phyloP scores from a whole-genome alignment of 2,113 vertebrate species.

The Stegostoma tigrinum region DNA sequence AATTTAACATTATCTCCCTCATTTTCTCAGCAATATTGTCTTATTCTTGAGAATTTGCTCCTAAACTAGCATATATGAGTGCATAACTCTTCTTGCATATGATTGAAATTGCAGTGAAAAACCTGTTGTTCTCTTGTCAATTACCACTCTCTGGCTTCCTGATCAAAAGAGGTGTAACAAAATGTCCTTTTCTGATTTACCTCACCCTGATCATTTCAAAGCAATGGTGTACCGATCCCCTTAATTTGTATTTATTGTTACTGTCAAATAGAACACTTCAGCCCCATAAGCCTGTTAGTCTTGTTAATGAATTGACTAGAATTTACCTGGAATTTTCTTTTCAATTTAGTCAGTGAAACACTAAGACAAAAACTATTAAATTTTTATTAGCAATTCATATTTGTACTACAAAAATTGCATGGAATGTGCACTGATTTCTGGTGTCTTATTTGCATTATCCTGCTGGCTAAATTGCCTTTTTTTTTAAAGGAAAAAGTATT shows the following conservation, averaged over 20 bases:
- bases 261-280: neutral
- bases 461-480: conserved; percentile 10
- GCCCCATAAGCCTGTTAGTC: neutral
- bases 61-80: neutral
- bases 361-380: neutral
- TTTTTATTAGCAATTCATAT: neutral
- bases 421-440: neutral
- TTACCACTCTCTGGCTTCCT: neutral
- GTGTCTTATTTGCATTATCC: neutral
- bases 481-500: neutral
- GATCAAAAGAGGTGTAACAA: neutral
- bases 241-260: neutral
- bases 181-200: neutral
- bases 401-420: conserved; percentile 22
- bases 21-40: neutral
- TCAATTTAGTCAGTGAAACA: neutral
- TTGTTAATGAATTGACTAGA: neutral
- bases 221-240: neutral
- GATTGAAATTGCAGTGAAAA: neutral
- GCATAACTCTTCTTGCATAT: neutral
- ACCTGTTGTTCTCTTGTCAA: neutral
- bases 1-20: neutral
- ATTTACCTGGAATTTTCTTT: neutral
- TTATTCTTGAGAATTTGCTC: neutral
- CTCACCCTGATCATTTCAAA: neutral